Evolutionary conservation across 1,140 invertebrate genomes (phyloP).

Genomic region (Eumaeus atala): DNA sequence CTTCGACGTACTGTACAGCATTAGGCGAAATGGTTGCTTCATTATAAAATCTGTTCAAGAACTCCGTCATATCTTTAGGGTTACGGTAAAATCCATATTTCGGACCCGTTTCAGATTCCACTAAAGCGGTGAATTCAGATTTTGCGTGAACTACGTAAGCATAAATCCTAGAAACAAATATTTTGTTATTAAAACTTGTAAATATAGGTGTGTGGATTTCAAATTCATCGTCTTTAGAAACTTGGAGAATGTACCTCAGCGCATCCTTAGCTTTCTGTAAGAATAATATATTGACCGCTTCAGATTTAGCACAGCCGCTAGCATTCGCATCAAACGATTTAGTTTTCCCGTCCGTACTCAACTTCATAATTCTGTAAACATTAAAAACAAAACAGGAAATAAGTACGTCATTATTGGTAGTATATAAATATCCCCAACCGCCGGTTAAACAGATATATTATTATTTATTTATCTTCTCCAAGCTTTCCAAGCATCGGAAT

Average conservation of each 20-base stretch:
- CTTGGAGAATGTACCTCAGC: conserved; percentile 49
- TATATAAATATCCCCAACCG: not conserved
- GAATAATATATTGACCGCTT: conserved; percentile 83
- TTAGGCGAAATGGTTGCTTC: conserved; percentile 78
- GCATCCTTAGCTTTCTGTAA: conserved; percentile 86
- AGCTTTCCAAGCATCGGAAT: too few species aligned
- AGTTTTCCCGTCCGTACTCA: conserved; percentile 83
- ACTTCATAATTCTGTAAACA: conserved; percentile 73
- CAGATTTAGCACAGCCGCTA: conserved; percentile 80
- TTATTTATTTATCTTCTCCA: too few species aligned
- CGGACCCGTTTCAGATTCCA: conserved; percentile 22
- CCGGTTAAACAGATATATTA: not conserved
- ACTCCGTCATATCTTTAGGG: conserved; percentile 72
- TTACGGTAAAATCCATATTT: conserved; percentile 71
- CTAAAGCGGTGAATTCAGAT: conserved; percentile 59
- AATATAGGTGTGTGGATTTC: not conserved
- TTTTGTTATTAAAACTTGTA: not conserved
- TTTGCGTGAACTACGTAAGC: conserved; percentile 81
- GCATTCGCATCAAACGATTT: conserved; percentile 87
- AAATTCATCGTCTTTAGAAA: not conserved
- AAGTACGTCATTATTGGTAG: not conserved
- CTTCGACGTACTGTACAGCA: conserved; percentile 82
- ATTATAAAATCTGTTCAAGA: conserved; percentile 77
- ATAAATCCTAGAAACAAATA: conserved; percentile 73
- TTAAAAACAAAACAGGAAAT: not conserved